Evolutionary conservation across 2,797 vertebrate genomes (phyloP).

Genomic region (Pseudopleuronectes americanus): DNA sequence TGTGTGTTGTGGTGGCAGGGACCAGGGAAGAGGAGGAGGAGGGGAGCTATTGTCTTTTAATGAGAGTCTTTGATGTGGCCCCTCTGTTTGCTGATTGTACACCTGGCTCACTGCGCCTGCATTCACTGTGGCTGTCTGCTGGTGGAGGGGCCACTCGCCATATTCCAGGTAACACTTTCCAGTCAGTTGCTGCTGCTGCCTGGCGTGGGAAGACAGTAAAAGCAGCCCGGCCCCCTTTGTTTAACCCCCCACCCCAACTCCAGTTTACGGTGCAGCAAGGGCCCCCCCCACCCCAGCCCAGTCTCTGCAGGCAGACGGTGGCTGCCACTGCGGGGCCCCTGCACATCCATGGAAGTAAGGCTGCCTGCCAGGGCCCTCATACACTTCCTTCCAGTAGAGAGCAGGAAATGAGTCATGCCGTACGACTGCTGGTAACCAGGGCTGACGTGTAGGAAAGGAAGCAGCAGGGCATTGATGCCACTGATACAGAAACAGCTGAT

Average conservation of each 20-base stretch:
- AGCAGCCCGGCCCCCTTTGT: constrained; percentile 76
- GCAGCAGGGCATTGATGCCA: not conserved
- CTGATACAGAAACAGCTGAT: not conserved
- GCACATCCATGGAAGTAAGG: constrained; percentile 11
- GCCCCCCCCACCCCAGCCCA: constrained; percentile 15
- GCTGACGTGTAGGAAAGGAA: not conserved
- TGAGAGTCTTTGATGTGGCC: constrained; percentile 84
- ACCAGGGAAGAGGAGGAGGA: constrained; percentile 12
- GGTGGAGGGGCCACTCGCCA: constrained; percentile 18
- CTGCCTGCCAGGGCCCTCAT: constrained; percentile 2
- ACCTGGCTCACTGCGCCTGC: constrained; percentile 79
- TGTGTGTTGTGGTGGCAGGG: constrained; percentile 48
- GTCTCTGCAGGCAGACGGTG: constrained; percentile 56
- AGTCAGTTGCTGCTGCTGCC: constrained; percentile 76
- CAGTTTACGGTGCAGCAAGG: constrained; percentile 71
- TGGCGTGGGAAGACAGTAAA: constrained; percentile 86
- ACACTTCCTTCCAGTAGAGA: constrained; percentile 21
- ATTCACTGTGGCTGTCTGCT: constrained; percentile 74
- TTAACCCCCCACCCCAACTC: constrained; percentile 53
- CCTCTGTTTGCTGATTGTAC: constrained; percentile 85
- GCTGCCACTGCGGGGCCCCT: constrained; percentile 30
- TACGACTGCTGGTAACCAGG: not conserved
- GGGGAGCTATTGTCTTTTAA: constrained; percentile 84
- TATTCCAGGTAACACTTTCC: constrained; percentile 82
- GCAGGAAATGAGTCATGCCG: constrained; percentile 21